phyloP scores from a whole-genome alignment of 2,113 vertebrate genomes.

The Sinocyclocheilus maitianheensis region DNA sequence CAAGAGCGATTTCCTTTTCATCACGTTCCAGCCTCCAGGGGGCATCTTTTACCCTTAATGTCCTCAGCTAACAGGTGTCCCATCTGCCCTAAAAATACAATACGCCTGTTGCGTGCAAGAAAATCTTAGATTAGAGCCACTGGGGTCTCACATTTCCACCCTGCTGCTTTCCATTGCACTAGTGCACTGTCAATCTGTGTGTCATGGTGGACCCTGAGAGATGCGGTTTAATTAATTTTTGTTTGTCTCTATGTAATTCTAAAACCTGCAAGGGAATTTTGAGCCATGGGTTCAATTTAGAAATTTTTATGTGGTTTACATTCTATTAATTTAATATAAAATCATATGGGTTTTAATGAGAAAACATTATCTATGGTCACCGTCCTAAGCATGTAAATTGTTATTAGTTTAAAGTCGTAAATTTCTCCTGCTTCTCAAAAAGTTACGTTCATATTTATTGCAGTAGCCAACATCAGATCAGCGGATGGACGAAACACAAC shows the following conservation, averaged over 20 bases:
- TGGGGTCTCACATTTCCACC: slow-evolving; percentile 45
- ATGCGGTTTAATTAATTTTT: background rate
- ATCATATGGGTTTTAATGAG: no score
- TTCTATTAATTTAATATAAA: no score
- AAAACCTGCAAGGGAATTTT: background rate
- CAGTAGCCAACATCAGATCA: no score
- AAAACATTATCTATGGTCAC: no score
- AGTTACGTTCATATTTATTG: no score
- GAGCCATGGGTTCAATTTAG: background rate
- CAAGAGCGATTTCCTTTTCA: background rate
- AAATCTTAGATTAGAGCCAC: slow-evolving; percentile 37
- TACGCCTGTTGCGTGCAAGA: slow-evolving; percentile 43
- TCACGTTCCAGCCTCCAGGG: slow-evolving; percentile 35
- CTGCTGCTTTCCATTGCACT: slow-evolving; percentile 11
- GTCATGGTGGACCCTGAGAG: slow-evolving; percentile 5
- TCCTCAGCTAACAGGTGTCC: slow-evolving; percentile 29
- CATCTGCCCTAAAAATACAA: slow-evolving; percentile 53
- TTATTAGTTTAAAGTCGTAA: no score
- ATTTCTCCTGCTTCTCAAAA: no score
- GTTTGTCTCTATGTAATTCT: background rate
- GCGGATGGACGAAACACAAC: no score
- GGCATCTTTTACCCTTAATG: slow-evolving; percentile 34
- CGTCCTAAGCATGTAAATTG: no score
- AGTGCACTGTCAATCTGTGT: background rate
- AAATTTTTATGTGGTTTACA: background rate